These are phyloP conservation scores for Protomyctophum bolini DNA, from an alignment of 2,113 vertebrate genomes.

Conservation along the genomic window DNA sequence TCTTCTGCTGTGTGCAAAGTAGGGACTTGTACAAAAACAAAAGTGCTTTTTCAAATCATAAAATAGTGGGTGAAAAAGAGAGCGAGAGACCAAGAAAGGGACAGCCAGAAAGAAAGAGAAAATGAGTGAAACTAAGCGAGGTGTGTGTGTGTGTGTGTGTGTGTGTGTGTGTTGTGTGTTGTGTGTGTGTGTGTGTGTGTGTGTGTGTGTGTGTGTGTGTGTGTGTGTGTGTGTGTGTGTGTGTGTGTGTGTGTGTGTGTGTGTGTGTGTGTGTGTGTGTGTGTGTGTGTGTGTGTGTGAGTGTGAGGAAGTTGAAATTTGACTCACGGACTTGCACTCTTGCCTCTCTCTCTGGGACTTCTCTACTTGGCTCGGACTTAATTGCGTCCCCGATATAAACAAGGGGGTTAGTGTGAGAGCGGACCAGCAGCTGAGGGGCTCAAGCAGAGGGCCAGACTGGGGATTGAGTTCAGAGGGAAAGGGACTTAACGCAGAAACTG, in stretches of 20 bases:
- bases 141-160: conserved; percentile 40
- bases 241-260: conserved; percentile 43
- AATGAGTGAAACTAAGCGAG: conserved; percentile 71
- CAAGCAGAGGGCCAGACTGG: conserved; percentile 80
- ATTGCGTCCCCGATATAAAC: conserved; percentile 90
- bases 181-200: neutral
- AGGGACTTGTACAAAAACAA: conserved; percentile 8
- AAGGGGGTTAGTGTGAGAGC: conserved; percentile 91
- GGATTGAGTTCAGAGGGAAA: conserved; percentile 82
- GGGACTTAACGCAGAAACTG: conserved; percentile 80
- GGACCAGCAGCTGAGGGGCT: conserved; percentile 87
- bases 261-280: conserved; percentile 11
- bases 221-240: neutral
- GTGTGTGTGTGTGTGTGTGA: conserved; percentile 3
- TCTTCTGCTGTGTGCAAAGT: conserved; percentile 11
- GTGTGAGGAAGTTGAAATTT: conserved; percentile 74
- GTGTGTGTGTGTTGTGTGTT: conserved; percentile 22
- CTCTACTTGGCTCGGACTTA: conserved; percentile 86
- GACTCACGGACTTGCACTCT: conserved; percentile 88
- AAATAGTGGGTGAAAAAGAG: conserved; percentile 13
- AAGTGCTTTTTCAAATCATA: conserved; percentile 8
- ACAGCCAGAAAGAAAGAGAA: conserved; percentile 26
- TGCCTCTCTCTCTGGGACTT: conserved; percentile 88
- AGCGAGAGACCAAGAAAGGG: conserved; percentile 11
- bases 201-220: neutral